phyloP scores from a whole-genome alignment of 2,113 vertebrate species.

The Zootoca vivipara region DNA sequence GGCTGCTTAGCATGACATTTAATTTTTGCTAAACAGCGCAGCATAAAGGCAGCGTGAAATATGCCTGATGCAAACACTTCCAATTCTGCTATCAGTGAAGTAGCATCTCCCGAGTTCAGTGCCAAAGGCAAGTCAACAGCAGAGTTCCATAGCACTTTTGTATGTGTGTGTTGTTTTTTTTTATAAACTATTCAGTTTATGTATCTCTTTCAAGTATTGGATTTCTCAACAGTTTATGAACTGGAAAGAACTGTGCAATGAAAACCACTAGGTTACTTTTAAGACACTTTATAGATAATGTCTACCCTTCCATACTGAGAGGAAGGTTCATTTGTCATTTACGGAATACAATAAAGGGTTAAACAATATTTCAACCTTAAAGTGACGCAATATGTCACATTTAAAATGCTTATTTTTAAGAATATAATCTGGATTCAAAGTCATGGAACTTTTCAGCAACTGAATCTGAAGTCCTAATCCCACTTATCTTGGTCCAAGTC shows the following conservation, averaged over 20 bases:
- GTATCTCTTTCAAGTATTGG: not conserved
- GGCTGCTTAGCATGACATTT: slow-evolving; percentile 12
- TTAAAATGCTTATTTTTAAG: too few species aligned
- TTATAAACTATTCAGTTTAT: not conserved
- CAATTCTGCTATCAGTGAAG: not conserved
- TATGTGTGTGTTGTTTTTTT: too few species aligned
- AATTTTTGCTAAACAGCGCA: slow-evolving; percentile 3
- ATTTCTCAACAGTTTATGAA: not conserved
- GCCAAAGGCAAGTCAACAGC: not conserved
- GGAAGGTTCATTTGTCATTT: not conserved
- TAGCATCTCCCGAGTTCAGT: not conserved
- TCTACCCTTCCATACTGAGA: not conserved
- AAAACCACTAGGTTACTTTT: not conserved
- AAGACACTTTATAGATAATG: not conserved
- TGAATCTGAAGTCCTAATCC: too few species aligned
- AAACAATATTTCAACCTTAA: not conserved
- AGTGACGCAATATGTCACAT: too few species aligned
- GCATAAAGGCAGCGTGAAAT: not conserved
- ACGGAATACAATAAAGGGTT: not conserved
- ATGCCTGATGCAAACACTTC: not conserved
- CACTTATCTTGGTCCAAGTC: too few species aligned
- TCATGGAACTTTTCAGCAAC: too few species aligned
- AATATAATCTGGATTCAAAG: too few species aligned
- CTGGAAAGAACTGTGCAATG: not conserved
- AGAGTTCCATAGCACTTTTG: not conserved